These are phyloP conservation scores for Rhyzopertha dominica DNA, from an alignment of 1,140 invertebrate genomes.

Conservation along the genomic window DNA sequence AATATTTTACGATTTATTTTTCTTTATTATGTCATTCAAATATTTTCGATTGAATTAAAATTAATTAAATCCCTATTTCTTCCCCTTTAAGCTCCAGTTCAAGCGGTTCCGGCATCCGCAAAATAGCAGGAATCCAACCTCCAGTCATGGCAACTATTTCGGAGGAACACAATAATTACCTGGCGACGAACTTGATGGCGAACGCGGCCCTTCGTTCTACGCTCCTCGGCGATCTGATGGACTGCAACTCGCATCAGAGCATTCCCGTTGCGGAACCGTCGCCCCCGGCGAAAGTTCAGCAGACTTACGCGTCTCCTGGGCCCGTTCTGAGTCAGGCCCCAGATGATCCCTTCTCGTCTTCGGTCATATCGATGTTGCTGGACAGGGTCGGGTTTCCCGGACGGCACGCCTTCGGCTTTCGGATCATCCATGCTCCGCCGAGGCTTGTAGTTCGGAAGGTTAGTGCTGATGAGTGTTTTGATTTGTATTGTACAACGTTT, in stretches of 20 bases:
- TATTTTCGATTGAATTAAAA: constrained; percentile 4
- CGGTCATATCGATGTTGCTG: constrained; percentile 48
- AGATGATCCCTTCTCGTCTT: constrained; percentile 52
- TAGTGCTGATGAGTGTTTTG: no score
- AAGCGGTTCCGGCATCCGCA: constrained; percentile 24
- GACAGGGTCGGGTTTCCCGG: constrained; percentile 51
- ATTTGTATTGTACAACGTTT: no score
- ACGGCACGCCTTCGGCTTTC: constrained; percentile 40
- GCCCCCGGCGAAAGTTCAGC: not conserved
- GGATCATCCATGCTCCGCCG: constrained; percentile 23
- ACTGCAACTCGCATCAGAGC: constrained; percentile 19
- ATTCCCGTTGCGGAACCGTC: constrained; percentile 14
- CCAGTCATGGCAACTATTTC: constrained; percentile 29
- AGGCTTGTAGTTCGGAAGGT: constrained; percentile 25
- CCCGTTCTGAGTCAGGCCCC: constrained; percentile 3
- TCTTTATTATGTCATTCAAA: not conserved
- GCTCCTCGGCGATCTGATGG: constrained; percentile 32
- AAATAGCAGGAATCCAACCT: constrained; percentile 28
- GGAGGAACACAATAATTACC: constrained; percentile 34
- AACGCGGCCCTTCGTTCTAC: constrained; percentile 37
- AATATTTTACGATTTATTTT: not conserved
- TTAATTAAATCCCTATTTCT: constrained; percentile 1
- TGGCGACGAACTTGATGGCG: constrained; percentile 38
- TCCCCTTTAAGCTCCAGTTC: constrained; percentile 32
- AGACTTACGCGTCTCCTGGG: not conserved